These are phyloP conservation scores for Lophotis ruficrista DNA, from an alignment of 2,113 vertebrate genomes.

Conservation along the genomic window DNA sequence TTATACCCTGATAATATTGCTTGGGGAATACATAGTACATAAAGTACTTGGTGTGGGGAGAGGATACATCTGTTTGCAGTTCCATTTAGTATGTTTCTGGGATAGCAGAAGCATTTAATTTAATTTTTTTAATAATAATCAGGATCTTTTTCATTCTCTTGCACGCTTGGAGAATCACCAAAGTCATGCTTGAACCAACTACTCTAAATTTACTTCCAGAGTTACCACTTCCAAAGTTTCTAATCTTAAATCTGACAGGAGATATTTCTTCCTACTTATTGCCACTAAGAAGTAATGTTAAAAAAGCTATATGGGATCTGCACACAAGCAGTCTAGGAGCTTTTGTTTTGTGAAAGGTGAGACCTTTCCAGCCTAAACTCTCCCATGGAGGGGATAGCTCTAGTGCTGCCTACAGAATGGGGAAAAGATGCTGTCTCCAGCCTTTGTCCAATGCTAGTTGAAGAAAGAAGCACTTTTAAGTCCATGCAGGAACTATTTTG, in stretches of 20 bases:
- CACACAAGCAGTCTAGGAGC: not conserved
- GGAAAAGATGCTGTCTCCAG: not conserved
- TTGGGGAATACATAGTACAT: not conserved
- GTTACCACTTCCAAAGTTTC: not conserved
- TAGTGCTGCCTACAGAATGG: not conserved
- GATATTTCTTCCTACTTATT: not conserved
- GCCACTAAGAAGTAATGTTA: not conserved
- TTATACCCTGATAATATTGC: not conserved
- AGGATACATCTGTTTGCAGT: not conserved
- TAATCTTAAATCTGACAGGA: not conserved
- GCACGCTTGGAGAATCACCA: not conserved
- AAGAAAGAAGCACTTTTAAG: not conserved
- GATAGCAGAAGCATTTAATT: not conserved
- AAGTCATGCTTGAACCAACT: not conserved
- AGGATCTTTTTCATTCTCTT: not conserved
- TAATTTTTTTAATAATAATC: not conserved
- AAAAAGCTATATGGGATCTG: not conserved
- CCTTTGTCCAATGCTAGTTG: not conserved
- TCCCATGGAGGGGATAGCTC: accelerated
- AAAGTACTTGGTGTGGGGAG: not conserved
- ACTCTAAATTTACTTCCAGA: not conserved
- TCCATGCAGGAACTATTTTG: not conserved
- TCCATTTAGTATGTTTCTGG: slow-evolving; percentile 3
- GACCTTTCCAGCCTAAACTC: not conserved
- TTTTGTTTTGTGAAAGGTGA: not conserved